Percentiles rank a stretch among this genome's conserved stretches.
Conservation (phyloP, 2,113 vertebrate species). For the Myrmecobius fasciatus region DNA sequence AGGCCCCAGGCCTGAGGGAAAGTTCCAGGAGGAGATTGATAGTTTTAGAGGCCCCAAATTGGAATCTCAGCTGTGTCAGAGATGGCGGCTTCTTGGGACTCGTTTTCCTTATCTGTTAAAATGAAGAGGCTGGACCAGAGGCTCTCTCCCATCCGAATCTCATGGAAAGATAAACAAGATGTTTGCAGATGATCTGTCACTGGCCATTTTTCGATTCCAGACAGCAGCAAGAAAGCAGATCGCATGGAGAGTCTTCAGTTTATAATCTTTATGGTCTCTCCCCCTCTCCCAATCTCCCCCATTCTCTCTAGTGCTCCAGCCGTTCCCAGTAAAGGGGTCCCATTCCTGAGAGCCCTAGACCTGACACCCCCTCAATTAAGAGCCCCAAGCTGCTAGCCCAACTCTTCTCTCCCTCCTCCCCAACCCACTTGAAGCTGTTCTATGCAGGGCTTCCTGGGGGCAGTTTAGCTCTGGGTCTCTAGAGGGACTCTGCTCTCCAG, state of each 20-base stretch:
- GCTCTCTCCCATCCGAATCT: not conserved
- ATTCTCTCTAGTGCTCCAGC: not conserved
- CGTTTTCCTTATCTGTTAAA: not conserved
- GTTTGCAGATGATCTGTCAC: not conserved
- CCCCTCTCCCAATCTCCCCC: fast-evolving
- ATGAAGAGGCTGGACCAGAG: not conserved
- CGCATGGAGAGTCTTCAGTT: not conserved
- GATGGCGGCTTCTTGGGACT: not conserved
- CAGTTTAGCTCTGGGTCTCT: fast-evolving
- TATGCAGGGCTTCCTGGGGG: not conserved
- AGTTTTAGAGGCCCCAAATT: too few relatives aligned
- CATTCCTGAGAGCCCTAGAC: too few relatives aligned
- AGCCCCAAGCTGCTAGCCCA: not conserved
- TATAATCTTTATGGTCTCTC: not conserved
- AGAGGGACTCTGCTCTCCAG: not conserved
- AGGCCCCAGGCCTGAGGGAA: too few relatives aligned
- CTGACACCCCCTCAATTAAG: not conserved
- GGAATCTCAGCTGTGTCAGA: too few relatives aligned
- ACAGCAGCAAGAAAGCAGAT: not conserved
- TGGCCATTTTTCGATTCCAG: not conserved
- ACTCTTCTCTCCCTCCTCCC: not conserved
- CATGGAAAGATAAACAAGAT: not conserved
- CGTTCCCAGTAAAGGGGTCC: not conserved
- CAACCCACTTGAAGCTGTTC: not conserved
- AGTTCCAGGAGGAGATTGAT: too few relatives aligned